Base-by-base conservation (phyloP, 1,140 invertebrate genomes). In the Adoxophyes honmai region DNA sequence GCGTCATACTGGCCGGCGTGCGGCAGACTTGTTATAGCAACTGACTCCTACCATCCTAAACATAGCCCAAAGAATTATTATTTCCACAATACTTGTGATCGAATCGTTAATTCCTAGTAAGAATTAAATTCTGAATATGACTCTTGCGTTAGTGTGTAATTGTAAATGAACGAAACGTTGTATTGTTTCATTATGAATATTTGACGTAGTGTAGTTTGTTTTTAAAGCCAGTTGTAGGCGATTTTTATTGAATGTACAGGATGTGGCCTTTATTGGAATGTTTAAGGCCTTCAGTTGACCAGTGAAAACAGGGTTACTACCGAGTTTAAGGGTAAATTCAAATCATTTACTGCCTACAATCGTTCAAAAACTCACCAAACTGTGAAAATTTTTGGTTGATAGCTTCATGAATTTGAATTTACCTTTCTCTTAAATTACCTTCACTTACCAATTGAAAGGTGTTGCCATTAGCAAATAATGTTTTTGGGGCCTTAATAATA, bases 1-100 rank as follows among this genome's bases (percentile, higher is more conserved):
- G 95, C 87, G 94, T 95, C 61, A 96, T 96, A 68, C 84, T 96
- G 36, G 95, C 95, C 1, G 95, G 95, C 60, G 95, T 96, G 35
- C 91, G 95, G 57, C 96, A 96, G 78, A 96, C 95, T 16, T 96
- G 95, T 81, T 96, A 95, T 86, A 96, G 94, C 90, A 95, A 94
- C 88, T 95, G 87, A 92, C 75, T 77, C 68, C 71, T 60, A 62
- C 59, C 52, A 68, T 73, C 68, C 66, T 70, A 62, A 68, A 70
- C 69, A 55, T 74, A 80, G 70, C 81, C 81, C 81, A 85, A 85
- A 85, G 81, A 85, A 66, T 73, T 71, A 33, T 5, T 57, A 42
- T 55, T 58, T 60, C 55, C 34, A 44, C 56, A 60, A 58, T 62
- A 28, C 66, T 62, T 63, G 58, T 44, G 44, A 57, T 54, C 52